Conservation (phyloP, 1,140 invertebrate genomes). For the Diabrotica undecimpunctata region DNA sequence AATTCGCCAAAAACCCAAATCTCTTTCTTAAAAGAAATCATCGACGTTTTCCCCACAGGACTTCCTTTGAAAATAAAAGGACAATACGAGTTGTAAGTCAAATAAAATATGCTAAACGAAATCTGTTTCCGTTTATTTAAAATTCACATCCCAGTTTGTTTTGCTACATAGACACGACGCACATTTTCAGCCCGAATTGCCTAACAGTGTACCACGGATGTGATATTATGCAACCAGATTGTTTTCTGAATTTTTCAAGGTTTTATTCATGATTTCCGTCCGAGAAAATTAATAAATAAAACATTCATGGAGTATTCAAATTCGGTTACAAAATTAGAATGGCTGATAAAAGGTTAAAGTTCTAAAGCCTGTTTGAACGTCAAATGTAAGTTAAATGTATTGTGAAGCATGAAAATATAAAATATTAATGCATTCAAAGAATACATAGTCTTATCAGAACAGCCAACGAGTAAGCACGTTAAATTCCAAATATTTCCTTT, state of each 20-base stretch:
- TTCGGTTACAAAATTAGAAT: background rate
- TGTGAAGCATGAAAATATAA: too few species aligned
- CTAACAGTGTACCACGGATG: background rate
- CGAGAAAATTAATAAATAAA: background rate
- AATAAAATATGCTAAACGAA: background rate
- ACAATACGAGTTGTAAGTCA: background rate
- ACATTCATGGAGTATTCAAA: background rate
- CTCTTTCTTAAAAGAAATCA: too few species aligned
- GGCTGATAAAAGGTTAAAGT: too few species aligned
- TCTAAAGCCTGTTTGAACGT: too few species aligned
- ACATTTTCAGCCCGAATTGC: background rate
- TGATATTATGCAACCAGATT: background rate
- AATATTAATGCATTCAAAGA: too few species aligned
- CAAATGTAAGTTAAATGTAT: too few species aligned
- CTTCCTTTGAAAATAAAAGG: too few species aligned
- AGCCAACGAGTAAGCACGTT: too few species aligned
- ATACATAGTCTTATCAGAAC: too few species aligned
- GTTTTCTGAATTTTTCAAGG: background rate
- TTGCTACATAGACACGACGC: background rate
- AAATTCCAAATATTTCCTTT: too few species aligned
- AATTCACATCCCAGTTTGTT: background rate
- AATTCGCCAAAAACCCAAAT: too few species aligned
- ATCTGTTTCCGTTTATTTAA: background rate
- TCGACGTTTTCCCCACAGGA: too few species aligned
- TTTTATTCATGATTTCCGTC: background rate